A percentile compares a stretch with the other conserved stretches of the same genome.
Conservation (phyloP, 2,888 invertebrate species). For the Melinaea marsaeus region DNA sequence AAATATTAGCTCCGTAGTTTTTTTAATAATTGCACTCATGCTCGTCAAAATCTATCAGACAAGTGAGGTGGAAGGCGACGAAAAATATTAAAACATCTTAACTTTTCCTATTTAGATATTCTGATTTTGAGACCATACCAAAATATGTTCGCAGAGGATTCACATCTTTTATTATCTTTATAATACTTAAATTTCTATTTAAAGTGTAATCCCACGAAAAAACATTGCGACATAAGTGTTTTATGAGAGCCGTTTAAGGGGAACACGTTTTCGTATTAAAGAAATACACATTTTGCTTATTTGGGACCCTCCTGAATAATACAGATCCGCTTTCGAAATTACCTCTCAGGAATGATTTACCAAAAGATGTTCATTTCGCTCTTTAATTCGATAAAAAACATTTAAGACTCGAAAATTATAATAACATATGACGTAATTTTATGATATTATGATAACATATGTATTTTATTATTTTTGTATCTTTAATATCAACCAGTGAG, state of each 20-base stretch:
- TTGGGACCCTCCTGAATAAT: conserved; percentile 28
- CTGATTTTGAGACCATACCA: too few relatives aligned
- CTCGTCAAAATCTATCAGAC: too few relatives aligned
- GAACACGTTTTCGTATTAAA: conserved; percentile 38
- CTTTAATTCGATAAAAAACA: conserved; percentile 8
- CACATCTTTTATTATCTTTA: conserved; percentile 30
- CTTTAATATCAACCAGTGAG: neutral
- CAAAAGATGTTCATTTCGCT: conserved; percentile 15
- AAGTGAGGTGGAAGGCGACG: too few relatives aligned
- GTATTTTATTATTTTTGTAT: neutral
- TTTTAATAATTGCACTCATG: too few relatives aligned
- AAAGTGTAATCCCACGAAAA: conserved; percentile 28
- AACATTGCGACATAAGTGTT: conserved; percentile 35
- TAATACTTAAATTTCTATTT: conserved; percentile 34
- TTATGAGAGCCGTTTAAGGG: conserved; percentile 36
- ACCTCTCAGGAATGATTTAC: conserved; percentile 22
- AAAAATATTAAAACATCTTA: too few relatives aligned
- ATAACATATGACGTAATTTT: neutral
- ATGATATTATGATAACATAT: neutral
- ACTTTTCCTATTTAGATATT: too few relatives aligned
- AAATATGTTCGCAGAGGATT: too few relatives aligned
- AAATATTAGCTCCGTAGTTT: too few relatives aligned
- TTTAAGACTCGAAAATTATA: neutral
- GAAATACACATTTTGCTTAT: conserved; percentile 29
- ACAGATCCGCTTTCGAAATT: conserved; percentile 25